Percentiles rank a stretch among this genome's conserved stretches.
phyloP scores from a whole-genome alignment of 2,888 invertebrate genomes.

The Ditula angustiorana region DNA sequence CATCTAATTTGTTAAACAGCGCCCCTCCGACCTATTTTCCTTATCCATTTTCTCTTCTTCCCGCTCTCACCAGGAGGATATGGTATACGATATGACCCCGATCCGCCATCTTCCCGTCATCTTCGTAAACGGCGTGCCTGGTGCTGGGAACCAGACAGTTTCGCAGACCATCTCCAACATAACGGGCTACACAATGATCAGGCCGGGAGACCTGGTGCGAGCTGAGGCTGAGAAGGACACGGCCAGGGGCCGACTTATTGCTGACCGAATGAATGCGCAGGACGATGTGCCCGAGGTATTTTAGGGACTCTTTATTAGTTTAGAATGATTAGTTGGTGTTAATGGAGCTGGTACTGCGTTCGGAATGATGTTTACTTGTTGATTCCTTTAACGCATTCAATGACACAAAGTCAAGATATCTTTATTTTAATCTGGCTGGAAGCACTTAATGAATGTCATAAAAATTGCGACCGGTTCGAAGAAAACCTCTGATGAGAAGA shows the following conservation, averaged over 20 bases:
- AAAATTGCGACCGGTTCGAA: too few relatives aligned
- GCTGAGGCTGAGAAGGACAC: conserved; percentile 78
- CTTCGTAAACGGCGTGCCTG: conserved; percentile 81
- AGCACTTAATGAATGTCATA: too few relatives aligned
- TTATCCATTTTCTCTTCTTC: background rate
- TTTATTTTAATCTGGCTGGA: too few relatives aligned
- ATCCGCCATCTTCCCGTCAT: conserved; percentile 77
- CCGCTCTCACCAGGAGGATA: conserved; percentile 50
- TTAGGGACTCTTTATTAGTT: background rate
- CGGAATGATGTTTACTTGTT: too few relatives aligned
- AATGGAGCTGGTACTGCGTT: too few relatives aligned
- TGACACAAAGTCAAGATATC: too few relatives aligned
- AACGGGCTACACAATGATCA: conserved; percentile 78
- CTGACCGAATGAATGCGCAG: conserved; percentile 73
- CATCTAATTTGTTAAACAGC: too few relatives aligned
- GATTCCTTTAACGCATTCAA: too few relatives aligned
- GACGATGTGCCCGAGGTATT: conserved; percentile 76
- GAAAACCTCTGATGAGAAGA: too few relatives aligned
- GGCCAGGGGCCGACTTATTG: conserved; percentile 76
- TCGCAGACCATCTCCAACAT: conserved; percentile 77
- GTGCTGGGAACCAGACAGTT: conserved; percentile 80
- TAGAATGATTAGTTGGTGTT: too few relatives aligned
- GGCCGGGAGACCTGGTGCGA: conserved; percentile 79
- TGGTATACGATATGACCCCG: conserved; percentile 76
- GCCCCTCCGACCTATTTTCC: too few relatives aligned